These are phyloP conservation scores for Labeo calbasu DNA, from an alignment of 2,797 vertebrate species.

Conservation along the genomic window DNA sequence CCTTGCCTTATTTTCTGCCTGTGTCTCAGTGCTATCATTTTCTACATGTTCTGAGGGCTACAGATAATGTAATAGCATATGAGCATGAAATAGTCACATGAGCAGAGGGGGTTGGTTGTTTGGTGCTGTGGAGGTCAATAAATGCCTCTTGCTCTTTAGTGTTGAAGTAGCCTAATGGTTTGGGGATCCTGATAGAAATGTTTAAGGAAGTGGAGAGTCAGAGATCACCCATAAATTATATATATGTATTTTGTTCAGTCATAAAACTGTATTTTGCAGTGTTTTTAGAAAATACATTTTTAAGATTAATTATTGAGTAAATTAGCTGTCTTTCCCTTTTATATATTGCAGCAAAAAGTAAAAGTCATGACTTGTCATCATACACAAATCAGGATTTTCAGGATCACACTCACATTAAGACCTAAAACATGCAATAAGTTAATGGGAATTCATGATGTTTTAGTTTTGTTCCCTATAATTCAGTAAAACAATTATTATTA, in stretches of 20 bases:
- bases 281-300: not conserved
- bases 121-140: not conserved
- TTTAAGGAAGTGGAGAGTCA: not conserved
- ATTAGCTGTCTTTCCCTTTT: too few species aligned
- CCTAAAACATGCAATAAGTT: too few species aligned
- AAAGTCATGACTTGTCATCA: not conserved
- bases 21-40: conserved; percentile 13
- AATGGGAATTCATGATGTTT: too few species aligned
- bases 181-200: not conserved
- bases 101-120: not conserved
- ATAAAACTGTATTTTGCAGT: not conserved
- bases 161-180: not conserved
- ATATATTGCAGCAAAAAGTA: too few species aligned
- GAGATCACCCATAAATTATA: not conserved
- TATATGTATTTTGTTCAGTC: not conserved
- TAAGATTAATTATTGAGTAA: not conserved
- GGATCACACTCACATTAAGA: too few species aligned
- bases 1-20: conserved; percentile 37
- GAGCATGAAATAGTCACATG: conserved; percentile 25
- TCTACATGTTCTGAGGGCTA: conserved; percentile 30
- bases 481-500: too few species aligned
- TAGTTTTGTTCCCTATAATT: too few species aligned
- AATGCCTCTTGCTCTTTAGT: not conserved
- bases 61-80: conserved; percentile 24
- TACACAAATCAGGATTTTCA: not conserved